Conservation (phyloP, 2,113 vertebrate species). For the Rhabdomys dilectus region DNA sequence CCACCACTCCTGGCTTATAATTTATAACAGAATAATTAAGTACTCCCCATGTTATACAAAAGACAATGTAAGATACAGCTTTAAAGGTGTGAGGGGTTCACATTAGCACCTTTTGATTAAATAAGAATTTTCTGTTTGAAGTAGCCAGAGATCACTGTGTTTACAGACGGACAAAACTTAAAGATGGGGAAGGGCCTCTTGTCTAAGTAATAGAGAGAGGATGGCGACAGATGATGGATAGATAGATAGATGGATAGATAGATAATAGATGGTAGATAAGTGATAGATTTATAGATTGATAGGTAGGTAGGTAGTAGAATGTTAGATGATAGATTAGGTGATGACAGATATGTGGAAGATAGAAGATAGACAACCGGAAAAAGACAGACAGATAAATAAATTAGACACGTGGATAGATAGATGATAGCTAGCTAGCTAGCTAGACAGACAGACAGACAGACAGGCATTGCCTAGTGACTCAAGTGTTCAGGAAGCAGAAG, state of each 20-base stretch:
- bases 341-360: not conserved
- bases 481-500: not conserved
- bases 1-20: not conserved
- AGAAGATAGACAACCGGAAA: not conserved
- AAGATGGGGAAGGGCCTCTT: not conserved
- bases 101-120: not conserved
- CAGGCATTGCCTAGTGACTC: not conserved
- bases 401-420: not conserved
- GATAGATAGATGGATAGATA: not conserved
- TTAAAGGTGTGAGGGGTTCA: not conserved
- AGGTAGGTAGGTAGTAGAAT: too few species aligned
- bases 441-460: too few species aligned
- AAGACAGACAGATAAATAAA: not conserved
- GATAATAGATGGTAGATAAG: not conserved
- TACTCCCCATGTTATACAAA: not conserved
- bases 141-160: not conserved
- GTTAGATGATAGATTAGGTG: not conserved
- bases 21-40: not conserved
- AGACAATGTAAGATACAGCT: not conserved
- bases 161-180: not conserved
- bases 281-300: not conserved
- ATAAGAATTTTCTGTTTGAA: conserved; percentile 1
- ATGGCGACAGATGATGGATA: not conserved
- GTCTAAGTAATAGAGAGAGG: not conserved
- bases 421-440: not conserved